phyloP scores from a whole-genome alignment of 2,113 vertebrate genomes.

The Syrmaticus mikado region DNA sequence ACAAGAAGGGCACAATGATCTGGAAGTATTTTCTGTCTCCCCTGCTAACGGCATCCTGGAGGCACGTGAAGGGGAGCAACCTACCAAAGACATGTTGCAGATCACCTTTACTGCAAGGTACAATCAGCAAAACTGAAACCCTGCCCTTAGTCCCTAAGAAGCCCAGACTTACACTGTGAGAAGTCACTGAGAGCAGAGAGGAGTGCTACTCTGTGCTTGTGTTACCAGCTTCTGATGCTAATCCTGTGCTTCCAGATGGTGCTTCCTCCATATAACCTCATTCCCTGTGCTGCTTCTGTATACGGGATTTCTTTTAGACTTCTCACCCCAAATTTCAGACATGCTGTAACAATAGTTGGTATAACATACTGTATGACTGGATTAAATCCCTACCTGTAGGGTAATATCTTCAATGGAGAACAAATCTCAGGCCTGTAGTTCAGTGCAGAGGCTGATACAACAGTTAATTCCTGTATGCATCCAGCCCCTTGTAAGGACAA shows the following conservation, averaged over 20 bases:
- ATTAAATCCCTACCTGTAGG: background rate
- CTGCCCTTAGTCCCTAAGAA: background rate
- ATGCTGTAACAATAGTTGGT: background rate
- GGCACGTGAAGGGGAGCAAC: constrained; percentile 26
- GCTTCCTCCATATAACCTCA: background rate
- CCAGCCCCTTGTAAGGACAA: background rate
- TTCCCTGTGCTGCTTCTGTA: background rate
- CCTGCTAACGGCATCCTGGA: constrained; percentile 82
- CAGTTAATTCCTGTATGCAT: background rate
- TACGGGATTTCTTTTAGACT: background rate
- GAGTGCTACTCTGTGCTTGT: background rate
- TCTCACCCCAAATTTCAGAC: background rate
- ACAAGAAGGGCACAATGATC: background rate
- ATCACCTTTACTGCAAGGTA: constrained; percentile 91
- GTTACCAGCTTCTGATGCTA: background rate
- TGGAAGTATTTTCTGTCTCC: constrained; percentile 77
- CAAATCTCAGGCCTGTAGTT: background rate
- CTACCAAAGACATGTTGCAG: constrained; percentile 73
- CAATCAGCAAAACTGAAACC: background rate
- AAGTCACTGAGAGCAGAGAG: background rate
- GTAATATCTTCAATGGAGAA: background rate
- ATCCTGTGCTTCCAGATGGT: background rate
- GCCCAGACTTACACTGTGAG: fast-evolving
- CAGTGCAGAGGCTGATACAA: background rate
- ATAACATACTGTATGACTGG: too few relatives aligned